Percentiles rank a stretch among this genome's conserved stretches.
phyloP scores from a whole-genome alignment of 2,797 vertebrate species.

The Sebastiscus albofasciatus region DNA sequence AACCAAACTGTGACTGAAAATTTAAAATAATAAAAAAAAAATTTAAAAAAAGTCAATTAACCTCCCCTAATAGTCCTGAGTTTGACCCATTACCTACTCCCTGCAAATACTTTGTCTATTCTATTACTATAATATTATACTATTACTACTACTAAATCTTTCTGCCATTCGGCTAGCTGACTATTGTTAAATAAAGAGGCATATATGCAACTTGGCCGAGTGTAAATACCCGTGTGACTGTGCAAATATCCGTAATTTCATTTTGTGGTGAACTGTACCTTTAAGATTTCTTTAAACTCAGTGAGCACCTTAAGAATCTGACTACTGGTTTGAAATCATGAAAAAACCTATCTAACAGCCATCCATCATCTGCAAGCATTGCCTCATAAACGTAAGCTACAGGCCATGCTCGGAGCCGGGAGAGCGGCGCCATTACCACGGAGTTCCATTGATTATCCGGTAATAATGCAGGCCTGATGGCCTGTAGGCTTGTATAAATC shows the following conservation, averaged over 20 bases:
- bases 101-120: too few species aligned
- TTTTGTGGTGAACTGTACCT: not conserved
- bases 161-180: too few species aligned
- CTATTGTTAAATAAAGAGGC: too few species aligned
- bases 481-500: constrained; percentile 35
- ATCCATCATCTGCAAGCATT: constrained; percentile 16
- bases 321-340: constrained; percentile 1
- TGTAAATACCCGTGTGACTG: too few species aligned
- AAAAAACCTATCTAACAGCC: not conserved
- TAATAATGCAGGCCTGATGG: constrained; percentile 27
- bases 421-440: constrained; percentile 21
- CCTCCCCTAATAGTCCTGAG: too few species aligned
- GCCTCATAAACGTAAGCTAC: constrained; percentile 24
- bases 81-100: too few species aligned
- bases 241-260: not conserved
- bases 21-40: too few species aligned
- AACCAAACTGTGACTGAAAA: too few species aligned
- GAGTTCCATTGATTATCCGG: constrained; percentile 39
- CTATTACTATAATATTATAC: too few species aligned
- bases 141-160: too few species aligned
- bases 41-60: too few species aligned
- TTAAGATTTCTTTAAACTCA: not conserved
- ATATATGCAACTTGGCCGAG: too few species aligned
- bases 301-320: not conserved
- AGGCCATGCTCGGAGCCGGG: not conserved